Conservation (phyloP, 2,797 vertebrate species). For the Monodelphis domestica region DNA sequence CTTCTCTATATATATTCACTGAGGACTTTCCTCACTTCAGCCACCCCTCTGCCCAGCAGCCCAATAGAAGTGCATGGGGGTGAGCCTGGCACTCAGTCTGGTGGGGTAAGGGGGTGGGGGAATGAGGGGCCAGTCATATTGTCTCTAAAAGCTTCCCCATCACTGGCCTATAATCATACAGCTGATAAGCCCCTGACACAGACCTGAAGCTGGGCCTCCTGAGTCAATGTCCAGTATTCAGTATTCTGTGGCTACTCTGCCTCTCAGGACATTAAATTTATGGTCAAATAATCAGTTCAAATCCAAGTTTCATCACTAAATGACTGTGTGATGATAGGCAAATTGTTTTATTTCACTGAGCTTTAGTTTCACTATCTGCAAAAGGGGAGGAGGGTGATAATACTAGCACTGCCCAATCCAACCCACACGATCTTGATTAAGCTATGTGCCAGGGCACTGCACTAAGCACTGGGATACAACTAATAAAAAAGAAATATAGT, state of each 20-base stretch:
- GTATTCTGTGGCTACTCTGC: not conserved
- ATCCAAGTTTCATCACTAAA: not conserved
- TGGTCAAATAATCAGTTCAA: not conserved
- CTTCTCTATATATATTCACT: no score
- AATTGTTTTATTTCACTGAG: not conserved
- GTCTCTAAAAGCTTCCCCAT: no score
- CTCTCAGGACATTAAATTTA: not conserved
- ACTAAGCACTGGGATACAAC: not conserved
- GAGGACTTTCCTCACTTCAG: no score
- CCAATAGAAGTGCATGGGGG: no score
- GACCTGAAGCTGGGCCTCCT: not conserved
- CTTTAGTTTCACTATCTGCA: not conserved
- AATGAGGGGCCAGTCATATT: no score
- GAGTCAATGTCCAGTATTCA: not conserved
- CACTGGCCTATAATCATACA: no score
- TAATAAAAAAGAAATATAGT: not conserved
- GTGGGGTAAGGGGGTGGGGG: no score
- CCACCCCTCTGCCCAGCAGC: no score
- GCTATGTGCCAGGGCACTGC: not conserved
- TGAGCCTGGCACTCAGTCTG: no score
- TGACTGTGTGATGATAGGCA: not conserved
- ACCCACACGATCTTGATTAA: not conserved
- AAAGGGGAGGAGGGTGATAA: not conserved
- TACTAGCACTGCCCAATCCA: not conserved
- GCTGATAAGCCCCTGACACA: not conserved